A percentile compares a stretch with the other conserved stretches of the same genome.
Evolutionary conservation across 2,888 invertebrate species (phyloP).

Genomic region (Microctonus brassicae): DNA sequence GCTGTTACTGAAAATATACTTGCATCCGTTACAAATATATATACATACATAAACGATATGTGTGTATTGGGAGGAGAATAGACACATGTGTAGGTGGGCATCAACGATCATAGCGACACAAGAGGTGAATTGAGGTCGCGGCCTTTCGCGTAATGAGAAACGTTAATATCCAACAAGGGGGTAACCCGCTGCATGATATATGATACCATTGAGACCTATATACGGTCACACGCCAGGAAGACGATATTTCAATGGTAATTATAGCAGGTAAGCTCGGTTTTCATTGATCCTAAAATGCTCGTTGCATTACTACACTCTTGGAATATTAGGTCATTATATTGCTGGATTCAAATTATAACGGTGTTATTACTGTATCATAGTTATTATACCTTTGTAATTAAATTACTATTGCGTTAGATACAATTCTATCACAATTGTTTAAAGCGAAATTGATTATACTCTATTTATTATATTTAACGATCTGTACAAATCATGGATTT

Average conservation of each 20-base stretch:
- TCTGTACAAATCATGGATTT: too few species aligned
- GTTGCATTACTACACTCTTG: not conserved
- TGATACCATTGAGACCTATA: slow-evolving; percentile 20
- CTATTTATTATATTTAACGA: too few species aligned
- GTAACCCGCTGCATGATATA: slow-evolving; percentile 29
- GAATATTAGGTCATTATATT: slow-evolving; percentile 4
- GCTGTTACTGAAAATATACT: too few species aligned
- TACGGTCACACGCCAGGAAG: slow-evolving; percentile 29
- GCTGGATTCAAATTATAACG: not conserved
- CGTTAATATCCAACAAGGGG: slow-evolving; percentile 18
- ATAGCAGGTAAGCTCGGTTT: slow-evolving; percentile 21
- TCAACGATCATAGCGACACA: slow-evolving; percentile 2
- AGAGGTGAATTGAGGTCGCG: slow-evolving; percentile 8
- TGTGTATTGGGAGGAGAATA: not conserved
- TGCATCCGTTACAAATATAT: too few species aligned
- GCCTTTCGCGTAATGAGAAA: slow-evolving; percentile 29
- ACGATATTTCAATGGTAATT: slow-evolving; percentile 39
- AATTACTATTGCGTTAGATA: not conserved
- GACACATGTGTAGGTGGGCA: not conserved
- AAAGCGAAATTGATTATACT: too few species aligned
- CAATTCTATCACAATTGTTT: not conserved
- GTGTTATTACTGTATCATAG: not conserved
- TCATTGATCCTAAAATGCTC: slow-evolving; percentile 25
- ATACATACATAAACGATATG: too few species aligned
- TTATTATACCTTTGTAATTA: not conserved